Percentiles rank a stretch among this genome's conserved stretches.
phyloP scores from a whole-genome alignment of 2,888 invertebrate species.

The Tromatobia lineatoria region DNA sequence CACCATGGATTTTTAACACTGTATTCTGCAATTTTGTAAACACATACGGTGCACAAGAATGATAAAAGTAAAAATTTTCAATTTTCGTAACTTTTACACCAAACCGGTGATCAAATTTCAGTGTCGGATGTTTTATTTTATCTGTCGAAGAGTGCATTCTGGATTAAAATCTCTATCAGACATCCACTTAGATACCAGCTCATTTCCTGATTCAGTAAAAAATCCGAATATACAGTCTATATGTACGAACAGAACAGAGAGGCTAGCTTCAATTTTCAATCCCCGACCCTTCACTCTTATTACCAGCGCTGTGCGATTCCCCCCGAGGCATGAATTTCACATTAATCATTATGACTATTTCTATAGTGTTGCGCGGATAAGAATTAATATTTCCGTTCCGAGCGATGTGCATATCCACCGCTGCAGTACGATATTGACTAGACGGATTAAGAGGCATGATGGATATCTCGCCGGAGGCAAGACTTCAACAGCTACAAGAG shows the following conservation, averaged over 20 bases:
- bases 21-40: too few relatives aligned
- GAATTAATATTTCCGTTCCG: constrained; percentile 43
- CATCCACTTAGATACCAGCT: background rate
- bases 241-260: too few relatives aligned
- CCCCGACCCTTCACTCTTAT: constrained; percentile 27
- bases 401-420: background rate
- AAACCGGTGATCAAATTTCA: too few relatives aligned
- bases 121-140: too few relatives aligned
- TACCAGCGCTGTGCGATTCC: background rate
- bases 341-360: constrained; percentile 27
- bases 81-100: too few relatives aligned
- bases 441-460: constrained; percentile 37
- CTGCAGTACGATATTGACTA: constrained; percentile 32
- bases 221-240: background rate
- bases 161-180: background rate
- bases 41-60: too few relatives aligned
- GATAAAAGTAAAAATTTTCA: too few relatives aligned
- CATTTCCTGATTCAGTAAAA: background rate
- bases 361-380: constrained; percentile 16
- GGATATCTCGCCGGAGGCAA: constrained; percentile 34
- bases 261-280: constrained; percentile 34
- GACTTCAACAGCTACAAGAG: background rate
- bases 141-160: too few relatives aligned
- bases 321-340: background rate
- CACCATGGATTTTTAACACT: too few relatives aligned